Base-by-base conservation (phyloP, 2,797 vertebrate genomes). In the Sebastolobus alascanus region DNA sequence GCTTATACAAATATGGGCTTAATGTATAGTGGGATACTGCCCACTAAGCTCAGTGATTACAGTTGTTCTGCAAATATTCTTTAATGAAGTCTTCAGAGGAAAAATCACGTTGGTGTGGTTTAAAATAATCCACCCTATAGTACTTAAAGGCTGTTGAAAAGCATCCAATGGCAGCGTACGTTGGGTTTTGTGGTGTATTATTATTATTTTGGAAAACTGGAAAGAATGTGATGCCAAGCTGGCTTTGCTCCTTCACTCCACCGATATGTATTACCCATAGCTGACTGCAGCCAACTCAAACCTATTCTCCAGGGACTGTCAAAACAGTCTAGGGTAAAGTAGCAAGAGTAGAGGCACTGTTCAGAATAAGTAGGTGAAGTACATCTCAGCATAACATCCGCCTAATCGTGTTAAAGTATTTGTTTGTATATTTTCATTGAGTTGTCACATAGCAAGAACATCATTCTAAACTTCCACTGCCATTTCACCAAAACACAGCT, bases 71-170 rank as follows among this genome's bases (percentile, higher is more conserved):
- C 74, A 78, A 69, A 67, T 83, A 46, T 77, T 79, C 73, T 68
- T 63, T 75, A 85, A 89, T 83, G 50, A 83, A 78, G 82, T 72
- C 81, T 79, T 79, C 16, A 27, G 75, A 73, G 78, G 40, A 68
- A 55, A 27, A 33, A 37, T 72, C 67, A 8, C 4, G 13, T n/a
- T 40, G 25, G 37, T 73, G 33, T 25, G 67, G 68, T 43, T 77
- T 55, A 31, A 69, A 52, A 66, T 20, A 69, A 1, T 25, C 40
- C 18, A n/a, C 37, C 60, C 4, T 13, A 4, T 18, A n/a, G 12
- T 18, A 1, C 38, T 74, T 72, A 50, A 7, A 75, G 73, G 35
- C 64, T 43, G 52, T 13, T 20, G 56, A 66, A 63, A 33, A 18
- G 10, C 29, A 14, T 46, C 38, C 40, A 43, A 2, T 35, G 35